phyloP scores from a whole-genome alignment of 2,888 invertebrate species.

The Cheilosia vulpina region DNA sequence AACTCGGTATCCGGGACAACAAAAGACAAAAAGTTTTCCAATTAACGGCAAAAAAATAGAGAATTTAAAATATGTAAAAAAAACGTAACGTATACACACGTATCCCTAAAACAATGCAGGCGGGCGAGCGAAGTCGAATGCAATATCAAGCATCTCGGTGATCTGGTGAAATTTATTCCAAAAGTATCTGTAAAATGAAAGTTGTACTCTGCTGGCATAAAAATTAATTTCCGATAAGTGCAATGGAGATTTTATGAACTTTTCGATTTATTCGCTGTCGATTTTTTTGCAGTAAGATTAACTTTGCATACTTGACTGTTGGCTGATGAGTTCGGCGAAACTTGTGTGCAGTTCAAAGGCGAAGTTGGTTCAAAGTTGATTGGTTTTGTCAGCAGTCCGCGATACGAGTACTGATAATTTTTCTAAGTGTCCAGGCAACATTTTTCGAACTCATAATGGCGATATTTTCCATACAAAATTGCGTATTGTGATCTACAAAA shows the following conservation, averaged over 20 bases:
- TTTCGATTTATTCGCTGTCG: neutral
- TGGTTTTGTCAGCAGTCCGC: no score
- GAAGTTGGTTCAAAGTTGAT: no score
- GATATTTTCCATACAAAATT: no score
- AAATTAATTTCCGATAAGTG: conserved; percentile 1
- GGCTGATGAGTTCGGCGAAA: no score
- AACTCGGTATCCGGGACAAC: conserved; percentile 48
- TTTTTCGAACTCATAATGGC: no score
- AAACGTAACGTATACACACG: neutral
- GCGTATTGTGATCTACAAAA: no score
- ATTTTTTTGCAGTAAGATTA: no score
- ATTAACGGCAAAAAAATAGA: conserved; percentile 48
- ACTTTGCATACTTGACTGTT: no score
- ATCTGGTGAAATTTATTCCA: conserved; percentile 1
- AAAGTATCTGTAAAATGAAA: neutral
- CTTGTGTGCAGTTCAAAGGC: no score
- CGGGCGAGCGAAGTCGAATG: neutral
- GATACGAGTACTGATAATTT: rapidly evolving
- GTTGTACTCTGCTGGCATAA: neutral
- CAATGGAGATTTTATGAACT: neutral
- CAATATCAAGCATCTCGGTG: neutral
- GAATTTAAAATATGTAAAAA: neutral
- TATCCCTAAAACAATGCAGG: conserved; percentile 54
- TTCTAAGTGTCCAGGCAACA: no score
- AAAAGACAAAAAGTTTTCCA: conserved; percentile 71